These are phyloP conservation scores for Australoheros scitulus DNA, from an alignment of 2,113 vertebrate species.

Conservation along the genomic window DNA sequence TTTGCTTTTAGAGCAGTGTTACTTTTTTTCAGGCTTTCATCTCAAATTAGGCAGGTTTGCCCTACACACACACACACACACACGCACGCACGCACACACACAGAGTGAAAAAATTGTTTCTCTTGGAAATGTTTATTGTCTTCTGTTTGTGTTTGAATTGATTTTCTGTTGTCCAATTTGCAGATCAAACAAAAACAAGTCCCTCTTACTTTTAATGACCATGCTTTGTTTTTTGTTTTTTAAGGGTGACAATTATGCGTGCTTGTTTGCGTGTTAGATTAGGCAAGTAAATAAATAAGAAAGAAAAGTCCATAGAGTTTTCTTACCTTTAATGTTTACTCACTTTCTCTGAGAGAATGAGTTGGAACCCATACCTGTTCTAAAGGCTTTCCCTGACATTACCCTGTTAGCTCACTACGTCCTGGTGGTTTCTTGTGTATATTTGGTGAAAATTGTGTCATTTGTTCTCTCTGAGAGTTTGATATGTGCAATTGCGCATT, in stretches of 20 bases:
- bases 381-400: not conserved
- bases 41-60: not conserved
- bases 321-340: not conserved
- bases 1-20: not conserved
- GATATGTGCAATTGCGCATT: too few species aligned
- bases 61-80: not conserved
- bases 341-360: not conserved
- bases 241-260: constrained; percentile 20
- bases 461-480: not conserved
- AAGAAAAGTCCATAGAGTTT: not conserved
- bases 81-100: not conserved
- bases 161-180: constrained; percentile 61
- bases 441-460: not conserved
- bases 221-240: not conserved
- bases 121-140: constrained; percentile 53
- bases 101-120: not conserved
- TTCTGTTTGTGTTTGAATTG: constrained; percentile 52
- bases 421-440: not conserved
- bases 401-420: not conserved
- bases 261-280: not conserved
- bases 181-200: constrained; percentile 34
- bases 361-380: not conserved
- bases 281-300: constrained; percentile 26
- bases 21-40: not conserved
- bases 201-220: constrained; percentile 47